Evolutionary conservation across 2,888 invertebrate species (phyloP), one percentile per base, ranked within the genome.

Genomic region (Orthosia cruda): DNA sequence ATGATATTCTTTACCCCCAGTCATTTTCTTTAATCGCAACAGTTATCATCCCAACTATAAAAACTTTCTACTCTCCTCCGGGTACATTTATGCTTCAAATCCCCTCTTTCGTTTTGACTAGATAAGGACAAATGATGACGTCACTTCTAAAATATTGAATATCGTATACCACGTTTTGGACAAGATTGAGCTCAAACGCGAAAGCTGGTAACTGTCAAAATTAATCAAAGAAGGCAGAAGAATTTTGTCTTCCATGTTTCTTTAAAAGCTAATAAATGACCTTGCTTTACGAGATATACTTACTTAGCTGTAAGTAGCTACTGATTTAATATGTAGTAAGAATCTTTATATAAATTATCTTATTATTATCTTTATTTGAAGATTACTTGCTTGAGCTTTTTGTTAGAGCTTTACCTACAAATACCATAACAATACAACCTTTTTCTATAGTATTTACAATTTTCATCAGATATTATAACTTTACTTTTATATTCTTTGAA

Each of bases 211-310:
- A 57, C 55, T 79, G 16, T 58, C 7, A 9, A 40, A 67, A 80
- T 80, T 80, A 80, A 64, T 80, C 84, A 61, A 50, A n/a, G 16
- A 26, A 55, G 20, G 47, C 52, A 15, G 18, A 52, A 57, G 32
- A 63, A 57, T n/a, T 80, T 64, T 68, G 72, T 79, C 63, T 80
- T 79, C 52, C 64, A 64, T 80, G 84, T 79, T 71, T 67, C 58
- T 79, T 83, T 71, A 59, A 52, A 58, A 66, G 49, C 61, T 76
- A 20, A 64, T 63, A 64, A 59, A 81, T 81, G 32, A 23, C n/a
- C n/a, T 74, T 52, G 23, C 32, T 74, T 18, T 52, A 11, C 5
- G n/a, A 40, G 15, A 40, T 20, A 59, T 32, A 49, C n/a, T 23
- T 52, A 32, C 7, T 55, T 13, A 55, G 23, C 13, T 23, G 5